Conservation (phyloP, 2,113 vertebrate genomes). For the Forbesichthys papilliferus region DNA sequence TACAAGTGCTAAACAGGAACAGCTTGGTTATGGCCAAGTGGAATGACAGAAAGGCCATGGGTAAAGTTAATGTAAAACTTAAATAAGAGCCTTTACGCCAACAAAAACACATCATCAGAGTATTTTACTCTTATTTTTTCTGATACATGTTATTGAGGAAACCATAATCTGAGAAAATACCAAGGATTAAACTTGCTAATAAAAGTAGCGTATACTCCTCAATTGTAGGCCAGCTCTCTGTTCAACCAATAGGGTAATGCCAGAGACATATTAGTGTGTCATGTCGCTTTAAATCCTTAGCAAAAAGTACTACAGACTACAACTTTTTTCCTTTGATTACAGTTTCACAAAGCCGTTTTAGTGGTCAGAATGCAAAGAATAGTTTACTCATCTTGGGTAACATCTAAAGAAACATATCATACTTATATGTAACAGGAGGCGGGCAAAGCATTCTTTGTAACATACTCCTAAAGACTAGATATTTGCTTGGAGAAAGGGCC, state of each 20-base stretch:
- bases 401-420: slow-evolving; percentile 45
- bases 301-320: neutral
- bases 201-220: neutral
- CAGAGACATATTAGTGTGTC: no score
- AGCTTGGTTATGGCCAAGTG: slow-evolving; percentile 49
- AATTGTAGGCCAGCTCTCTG: neutral
- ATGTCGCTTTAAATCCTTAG: neutral
- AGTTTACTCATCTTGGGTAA: slow-evolving; percentile 44
- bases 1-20: slow-evolving; percentile 61
- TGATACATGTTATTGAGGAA: slow-evolving; percentile 3
- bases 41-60: slow-evolving; percentile 34
- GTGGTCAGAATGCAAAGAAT: slow-evolving; percentile 36
- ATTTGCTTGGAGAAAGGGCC: slow-evolving; percentile 37
- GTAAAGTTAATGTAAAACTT: slow-evolving; percentile 27
- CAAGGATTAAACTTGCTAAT: neutral
- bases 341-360: slow-evolving; percentile 52
- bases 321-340: slow-evolving; percentile 40
- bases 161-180: neutral
- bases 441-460: slow-evolving; percentile 48
- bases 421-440: slow-evolving; percentile 31
- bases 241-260: neutral
- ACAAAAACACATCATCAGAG: slow-evolving; percentile 23
- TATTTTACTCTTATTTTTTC: neutral
- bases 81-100: slow-evolving; percentile 28
- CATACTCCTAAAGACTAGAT: slow-evolving; percentile 34